Evolutionary conservation across 2,113 vertebrate species (phyloP), one percentile per base, ranked within the genome.

Genomic region (Sigmodon hispidus): DNA sequence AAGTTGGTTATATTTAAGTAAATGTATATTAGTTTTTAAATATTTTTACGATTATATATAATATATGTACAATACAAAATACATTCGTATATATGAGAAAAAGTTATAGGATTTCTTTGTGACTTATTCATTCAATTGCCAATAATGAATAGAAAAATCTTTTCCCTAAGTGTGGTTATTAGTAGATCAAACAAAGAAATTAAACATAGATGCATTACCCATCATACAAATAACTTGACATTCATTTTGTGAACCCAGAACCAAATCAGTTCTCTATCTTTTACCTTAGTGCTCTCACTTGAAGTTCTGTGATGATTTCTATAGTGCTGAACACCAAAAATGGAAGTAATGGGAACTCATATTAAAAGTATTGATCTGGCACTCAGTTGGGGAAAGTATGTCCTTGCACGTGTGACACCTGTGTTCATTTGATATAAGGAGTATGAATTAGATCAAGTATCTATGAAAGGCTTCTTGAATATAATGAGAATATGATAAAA

Each of bases 241-340:
- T 13, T 80, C 5, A 17, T 88, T n/a, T 26, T 52, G 7, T 57
- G 11, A 86, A 19, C 3, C 0, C 26, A 17, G 24, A 2, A 7
- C 6, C 19, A 7, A 16, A 34, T 5, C 17, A 72, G 2, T 5
- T 9, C 4, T 40, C 26, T 12, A 6, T 40, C 7, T 17, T 43
- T 40, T 48, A 21, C 5, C 0, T 7, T 61, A 50, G n/a, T 1
- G 9, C 29, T 86, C 52, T 67, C 24, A 57, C 7, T 69, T 77
- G 43, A 22, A 50, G 1, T 1, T 63, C 0, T 22, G 63, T 73
- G 43, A 5, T 34, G 55, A 21, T 72, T 72, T n/a, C 10, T 22
- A 0, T 21, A 22, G 0, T 77, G 16, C 3, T 24, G 1, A n/a
- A 45, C 7, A 17, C 17, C 73, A 4, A 69, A 2, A 22, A 1